Conservation (phyloP, 2,797 vertebrate genomes). For the Erpetoichthys calabaricus region DNA sequence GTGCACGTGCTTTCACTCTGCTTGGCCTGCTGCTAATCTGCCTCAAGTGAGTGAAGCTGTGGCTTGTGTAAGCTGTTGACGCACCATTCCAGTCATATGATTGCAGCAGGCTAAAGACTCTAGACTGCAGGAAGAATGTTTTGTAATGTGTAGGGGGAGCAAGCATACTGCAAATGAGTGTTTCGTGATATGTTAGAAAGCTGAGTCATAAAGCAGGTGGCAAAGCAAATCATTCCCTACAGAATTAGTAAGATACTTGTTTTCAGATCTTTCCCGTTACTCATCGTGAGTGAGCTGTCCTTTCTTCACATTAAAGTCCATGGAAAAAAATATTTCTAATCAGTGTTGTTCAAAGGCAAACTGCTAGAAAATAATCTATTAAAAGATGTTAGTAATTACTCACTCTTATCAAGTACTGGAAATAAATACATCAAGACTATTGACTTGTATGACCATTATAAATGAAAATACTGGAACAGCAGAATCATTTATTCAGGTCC, state of each 20-base stretch:
- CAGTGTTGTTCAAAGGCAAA: too few species aligned
- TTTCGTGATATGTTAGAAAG: slow-evolving; percentile 34
- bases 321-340: too few species aligned
- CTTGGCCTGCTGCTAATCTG: slow-evolving; percentile 20
- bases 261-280: slow-evolving; percentile 12
- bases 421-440: too few species aligned
- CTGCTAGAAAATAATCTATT: too few species aligned
- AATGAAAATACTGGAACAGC: too few species aligned
- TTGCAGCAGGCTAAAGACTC: slow-evolving; percentile 2
- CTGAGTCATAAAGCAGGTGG: slow-evolving; percentile 35
- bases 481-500: too few species aligned
- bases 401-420: too few species aligned
- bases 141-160: slow-evolving; percentile 20
- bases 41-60: slow-evolving; percentile 18
- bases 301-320: too few species aligned
- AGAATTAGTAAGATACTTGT: slow-evolving; percentile 7
- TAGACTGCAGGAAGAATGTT: slow-evolving; percentile 11
- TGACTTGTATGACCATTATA: too few species aligned
- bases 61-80: slow-evolving; percentile 3
- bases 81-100: not conserved
- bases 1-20: slow-evolving; percentile 14
- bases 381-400: too few species aligned
- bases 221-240: slow-evolving; percentile 11
- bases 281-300: slow-evolving; percentile 2
- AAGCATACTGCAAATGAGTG: slow-evolving; percentile 24